A percentile compares a stretch with the other conserved stretches of the same genome.
These are phyloP conservation scores for Priocnemis perturbator DNA, from an alignment of 2,888 invertebrate genomes.

Conservation along the genomic window DNA sequence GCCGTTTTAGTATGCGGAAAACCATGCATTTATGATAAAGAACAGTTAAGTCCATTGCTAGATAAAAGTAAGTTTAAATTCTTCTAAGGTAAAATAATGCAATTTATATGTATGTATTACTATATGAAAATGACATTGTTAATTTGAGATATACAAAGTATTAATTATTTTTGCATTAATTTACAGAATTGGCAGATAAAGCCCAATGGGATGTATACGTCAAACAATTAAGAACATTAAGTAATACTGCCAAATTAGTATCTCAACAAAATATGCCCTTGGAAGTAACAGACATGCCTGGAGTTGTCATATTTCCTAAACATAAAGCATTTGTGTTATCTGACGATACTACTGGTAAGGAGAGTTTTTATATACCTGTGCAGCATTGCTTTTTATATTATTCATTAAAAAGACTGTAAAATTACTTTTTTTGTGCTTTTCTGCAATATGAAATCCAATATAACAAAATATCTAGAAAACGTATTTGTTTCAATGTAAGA, in stretches of 20 bases:
- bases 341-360: conserved; percentile 23
- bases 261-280: conserved; percentile 58
- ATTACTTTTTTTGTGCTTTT: background rate
- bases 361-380: background rate
- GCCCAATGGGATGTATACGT: conserved; percentile 71
- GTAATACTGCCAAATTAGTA: conserved; percentile 62
- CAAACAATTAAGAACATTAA: conserved; percentile 63
- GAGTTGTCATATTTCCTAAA: conserved; percentile 63
- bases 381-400: no score
- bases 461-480: background rate
- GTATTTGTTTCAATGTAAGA: background rate
- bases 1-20: conserved; percentile 80
- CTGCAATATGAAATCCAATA: background rate
- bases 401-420: background rate
- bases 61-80: conserved; percentile 50
- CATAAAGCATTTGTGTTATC: conserved; percentile 20
- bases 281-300: conserved; percentile 63
- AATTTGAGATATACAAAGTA: background rate
- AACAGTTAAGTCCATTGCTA: conserved; percentile 29
- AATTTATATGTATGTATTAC: no score
- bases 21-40: conserved; percentile 77
- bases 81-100: background rate
- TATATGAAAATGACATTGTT: background rate
- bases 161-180: conserved; percentile 8
- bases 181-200: conserved; percentile 62